Percentiles rank a stretch among this genome's conserved stretches.
These are phyloP conservation scores for Smutsia gigantea DNA, from an alignment of 2,797 vertebrate species.

Conservation along the genomic window DNA sequence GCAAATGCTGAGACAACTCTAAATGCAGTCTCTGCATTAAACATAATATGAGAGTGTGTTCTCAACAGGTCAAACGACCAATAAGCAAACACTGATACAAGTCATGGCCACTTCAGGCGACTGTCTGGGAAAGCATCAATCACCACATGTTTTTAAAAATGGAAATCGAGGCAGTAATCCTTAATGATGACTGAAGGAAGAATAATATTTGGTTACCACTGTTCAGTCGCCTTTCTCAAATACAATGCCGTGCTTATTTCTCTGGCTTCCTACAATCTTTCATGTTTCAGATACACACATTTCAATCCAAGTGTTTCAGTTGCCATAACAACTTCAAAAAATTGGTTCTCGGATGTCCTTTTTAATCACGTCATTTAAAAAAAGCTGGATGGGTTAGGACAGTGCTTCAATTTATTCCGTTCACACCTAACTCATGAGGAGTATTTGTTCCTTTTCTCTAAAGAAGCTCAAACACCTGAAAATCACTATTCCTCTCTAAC, in stretches of 20 bases:
- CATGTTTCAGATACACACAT: constrained; percentile 82
- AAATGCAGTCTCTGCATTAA: constrained; percentile 49
- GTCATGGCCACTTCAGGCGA: not conserved
- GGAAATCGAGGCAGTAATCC: constrained; percentile 69
- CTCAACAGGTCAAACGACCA: constrained; percentile 60
- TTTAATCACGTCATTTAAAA: constrained; percentile 84
- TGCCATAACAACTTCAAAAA: constrained; percentile 88
- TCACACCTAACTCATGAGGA: constrained; percentile 77
- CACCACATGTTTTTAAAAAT: constrained; percentile 70
- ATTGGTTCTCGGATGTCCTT: constrained; percentile 84
- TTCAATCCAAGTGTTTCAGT: constrained; percentile 85
- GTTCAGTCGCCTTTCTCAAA: constrained; percentile 75
- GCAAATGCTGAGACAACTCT: not conserved
- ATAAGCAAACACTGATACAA: constrained; percentile 54
- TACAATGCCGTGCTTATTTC: constrained; percentile 77
- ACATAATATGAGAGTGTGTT: constrained; percentile 35
- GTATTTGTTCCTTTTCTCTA: constrained; percentile 66
- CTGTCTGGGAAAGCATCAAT: constrained; percentile 56
- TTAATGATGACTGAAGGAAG: constrained; percentile 50
- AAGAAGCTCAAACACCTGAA: constrained; percentile 77
- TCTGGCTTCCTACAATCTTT: constrained; percentile 78
- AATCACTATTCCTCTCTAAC: constrained; percentile 18
- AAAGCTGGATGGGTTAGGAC: constrained; percentile 64
- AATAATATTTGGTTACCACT: constrained; percentile 77
- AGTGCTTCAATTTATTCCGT: constrained; percentile 74